These are phyloP conservation scores for Esox lucius DNA, from an alignment of 2,797 vertebrate species.

Conservation along the genomic window DNA sequence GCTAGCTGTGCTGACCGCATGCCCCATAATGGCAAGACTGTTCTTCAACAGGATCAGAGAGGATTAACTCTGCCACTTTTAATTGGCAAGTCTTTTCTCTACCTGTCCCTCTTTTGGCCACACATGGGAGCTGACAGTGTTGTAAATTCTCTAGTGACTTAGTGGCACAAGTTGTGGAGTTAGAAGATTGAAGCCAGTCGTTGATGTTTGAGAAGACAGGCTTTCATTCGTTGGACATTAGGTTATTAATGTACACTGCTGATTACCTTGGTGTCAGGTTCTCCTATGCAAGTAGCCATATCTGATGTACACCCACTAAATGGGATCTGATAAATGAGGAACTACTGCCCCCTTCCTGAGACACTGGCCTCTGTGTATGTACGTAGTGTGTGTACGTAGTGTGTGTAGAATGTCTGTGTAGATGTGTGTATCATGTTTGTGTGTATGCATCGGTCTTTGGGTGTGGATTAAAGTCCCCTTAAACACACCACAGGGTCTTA, in stretches of 20 bases:
- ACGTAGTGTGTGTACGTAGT: neutral
- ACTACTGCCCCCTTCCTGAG: neutral
- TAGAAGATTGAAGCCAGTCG: neutral
- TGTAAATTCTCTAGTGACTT: neutral
- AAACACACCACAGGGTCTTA: conserved; percentile 50
- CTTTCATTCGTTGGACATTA: neutral
- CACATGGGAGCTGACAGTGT: neutral
- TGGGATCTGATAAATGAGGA: conserved; percentile 3
- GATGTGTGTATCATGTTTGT: conserved; percentile 4
- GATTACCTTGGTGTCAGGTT: neutral
- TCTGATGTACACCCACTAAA: neutral
- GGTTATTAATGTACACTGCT: neutral
- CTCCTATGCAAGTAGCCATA: neutral
- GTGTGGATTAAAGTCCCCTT: conserved; percentile 23
- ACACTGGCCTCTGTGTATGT: neutral
- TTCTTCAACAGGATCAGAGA: conserved; percentile 80
- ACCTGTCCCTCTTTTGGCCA: neutral
- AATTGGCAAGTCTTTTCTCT: conserved; percentile 62
- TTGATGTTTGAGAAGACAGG: neutral
- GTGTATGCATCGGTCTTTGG: neutral
- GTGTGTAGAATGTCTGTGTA: neutral
- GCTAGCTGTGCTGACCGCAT: conserved; percentile 65
- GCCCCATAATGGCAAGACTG: conserved; percentile 73
- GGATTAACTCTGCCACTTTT: conserved; percentile 85
- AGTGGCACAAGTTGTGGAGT: neutral